Percentiles rank a stretch among this genome's conserved stretches.
Conservation (phyloP, 2,888 invertebrate genomes). For the Rhamphomyia laevipes region DNA sequence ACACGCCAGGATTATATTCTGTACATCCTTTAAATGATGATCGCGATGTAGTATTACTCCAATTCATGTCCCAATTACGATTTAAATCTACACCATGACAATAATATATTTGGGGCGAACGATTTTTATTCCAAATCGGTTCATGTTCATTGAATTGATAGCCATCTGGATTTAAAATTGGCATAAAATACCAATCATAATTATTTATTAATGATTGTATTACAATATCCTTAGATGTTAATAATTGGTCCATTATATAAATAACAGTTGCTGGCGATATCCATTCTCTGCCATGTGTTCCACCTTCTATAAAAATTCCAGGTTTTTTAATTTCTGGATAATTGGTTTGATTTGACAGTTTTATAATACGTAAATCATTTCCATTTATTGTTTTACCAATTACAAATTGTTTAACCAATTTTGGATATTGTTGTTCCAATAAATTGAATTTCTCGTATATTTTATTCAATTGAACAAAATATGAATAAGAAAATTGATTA, state of each 20-base stretch:
- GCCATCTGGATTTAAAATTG: slow-evolving; percentile 66
- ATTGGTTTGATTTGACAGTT: slow-evolving; percentile 37
- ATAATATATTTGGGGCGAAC: slow-evolving; percentile 33
- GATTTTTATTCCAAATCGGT: slow-evolving; percentile 54
- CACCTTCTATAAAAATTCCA: slow-evolving; percentile 48
- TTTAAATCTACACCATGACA: slow-evolving; percentile 51
- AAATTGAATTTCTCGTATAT: slow-evolving; percentile 46
- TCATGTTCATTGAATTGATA: slow-evolving; percentile 55
- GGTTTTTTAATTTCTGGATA: slow-evolving; percentile 20
- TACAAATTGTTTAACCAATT: slow-evolving; percentile 40
- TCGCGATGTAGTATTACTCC: slow-evolving; percentile 45
- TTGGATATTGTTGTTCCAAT: slow-evolving; percentile 38
- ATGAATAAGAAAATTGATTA: slow-evolving; percentile 31
- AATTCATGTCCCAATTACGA: slow-evolving; percentile 52
- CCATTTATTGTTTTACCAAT: slow-evolving; percentile 47
- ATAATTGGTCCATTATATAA: slow-evolving; percentile 48
- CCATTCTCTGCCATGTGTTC: slow-evolving; percentile 69
- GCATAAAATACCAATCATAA: slow-evolving; percentile 64
- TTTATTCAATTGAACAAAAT: slow-evolving; percentile 30
- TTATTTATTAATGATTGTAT: slow-evolving; percentile 41
- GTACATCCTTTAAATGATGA: slow-evolving; percentile 26
- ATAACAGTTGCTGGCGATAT: slow-evolving; percentile 52
- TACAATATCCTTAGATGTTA: slow-evolving; percentile 42
- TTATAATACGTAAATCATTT: slow-evolving; percentile 45
- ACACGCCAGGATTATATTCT: slow-evolving; percentile 41